Evolutionary conservation across 2,113 vertebrate species (phyloP).

Genomic region (Bubo scandiacus): DNA sequence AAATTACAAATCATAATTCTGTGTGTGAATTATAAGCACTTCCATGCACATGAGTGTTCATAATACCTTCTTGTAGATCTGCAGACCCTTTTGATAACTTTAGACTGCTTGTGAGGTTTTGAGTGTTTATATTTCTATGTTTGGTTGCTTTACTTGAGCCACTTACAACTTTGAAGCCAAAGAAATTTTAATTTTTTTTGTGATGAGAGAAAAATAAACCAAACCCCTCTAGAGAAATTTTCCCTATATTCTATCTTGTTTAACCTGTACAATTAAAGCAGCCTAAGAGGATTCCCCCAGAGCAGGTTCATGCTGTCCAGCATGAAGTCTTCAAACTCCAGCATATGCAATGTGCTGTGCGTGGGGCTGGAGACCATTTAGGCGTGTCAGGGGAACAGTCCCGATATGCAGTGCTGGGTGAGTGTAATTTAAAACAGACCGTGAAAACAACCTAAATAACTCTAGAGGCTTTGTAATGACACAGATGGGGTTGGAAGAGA

Average conservation of each 20-base stretch:
- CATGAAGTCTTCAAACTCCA: not conserved
- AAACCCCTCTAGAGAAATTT: not conserved
- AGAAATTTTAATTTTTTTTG: not conserved
- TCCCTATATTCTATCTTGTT: not conserved
- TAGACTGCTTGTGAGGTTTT: not conserved
- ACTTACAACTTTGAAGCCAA: not conserved
- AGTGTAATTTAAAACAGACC: not conserved
- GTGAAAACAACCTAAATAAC: not conserved
- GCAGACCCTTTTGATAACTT: not conserved
- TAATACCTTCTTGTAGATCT: not conserved
- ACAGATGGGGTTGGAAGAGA: not conserved
- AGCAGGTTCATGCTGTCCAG: not conserved
- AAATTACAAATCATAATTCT: not conserved
- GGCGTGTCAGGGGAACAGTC: not conserved
- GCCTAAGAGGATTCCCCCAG: not conserved
- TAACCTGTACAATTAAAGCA: not conserved
- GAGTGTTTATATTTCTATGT: not conserved
- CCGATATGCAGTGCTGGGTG: not conserved
- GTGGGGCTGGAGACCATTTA: not conserved
- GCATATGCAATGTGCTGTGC: not conserved
- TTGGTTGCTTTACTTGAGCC: not conserved
- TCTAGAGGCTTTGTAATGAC: not conserved
- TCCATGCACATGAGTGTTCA: not conserved
- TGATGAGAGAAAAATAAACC: not conserved
- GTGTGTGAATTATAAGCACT: not conserved